phyloP scores from a whole-genome alignment of 2,888 invertebrate genomes.

The Cybosia mesomella region DNA sequence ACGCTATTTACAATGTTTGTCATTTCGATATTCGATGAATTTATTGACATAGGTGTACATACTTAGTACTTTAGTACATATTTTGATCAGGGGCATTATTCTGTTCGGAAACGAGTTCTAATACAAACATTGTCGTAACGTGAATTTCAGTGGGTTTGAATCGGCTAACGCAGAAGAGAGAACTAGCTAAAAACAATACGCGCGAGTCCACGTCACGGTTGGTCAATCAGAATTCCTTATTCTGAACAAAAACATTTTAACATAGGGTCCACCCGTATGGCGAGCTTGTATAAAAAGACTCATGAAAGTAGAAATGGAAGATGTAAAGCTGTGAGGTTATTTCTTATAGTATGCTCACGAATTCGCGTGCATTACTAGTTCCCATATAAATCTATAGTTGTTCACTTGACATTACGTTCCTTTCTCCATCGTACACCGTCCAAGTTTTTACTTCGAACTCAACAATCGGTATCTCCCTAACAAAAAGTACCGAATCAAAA shows the following conservation, averaged over 20 bases:
- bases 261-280: not conserved
- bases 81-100: too few relatives aligned
- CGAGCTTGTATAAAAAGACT: not conserved
- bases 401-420: conserved; percentile 75
- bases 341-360: not conserved
- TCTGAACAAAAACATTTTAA: not conserved
- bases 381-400: conserved; percentile 61
- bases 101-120: too few relatives aligned
- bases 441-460: conserved; percentile 68
- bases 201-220: not conserved
- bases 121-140: too few relatives aligned
- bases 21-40: too few relatives aligned
- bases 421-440: conserved; percentile 70
- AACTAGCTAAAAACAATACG: too few relatives aligned
- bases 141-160: too few relatives aligned
- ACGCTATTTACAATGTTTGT: too few relatives aligned
- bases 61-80: too few relatives aligned
- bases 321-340: not conserved
- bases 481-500: conserved; percentile 85
- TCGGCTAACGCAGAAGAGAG: too few relatives aligned
- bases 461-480: conserved; percentile 71
- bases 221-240: not conserved
- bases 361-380: conserved; percentile 1
- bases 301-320: not conserved
- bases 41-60: too few relatives aligned